Evolutionary conservation across 2,888 invertebrate genomes (phyloP).

Genomic region (Mythimna pallens): DNA sequence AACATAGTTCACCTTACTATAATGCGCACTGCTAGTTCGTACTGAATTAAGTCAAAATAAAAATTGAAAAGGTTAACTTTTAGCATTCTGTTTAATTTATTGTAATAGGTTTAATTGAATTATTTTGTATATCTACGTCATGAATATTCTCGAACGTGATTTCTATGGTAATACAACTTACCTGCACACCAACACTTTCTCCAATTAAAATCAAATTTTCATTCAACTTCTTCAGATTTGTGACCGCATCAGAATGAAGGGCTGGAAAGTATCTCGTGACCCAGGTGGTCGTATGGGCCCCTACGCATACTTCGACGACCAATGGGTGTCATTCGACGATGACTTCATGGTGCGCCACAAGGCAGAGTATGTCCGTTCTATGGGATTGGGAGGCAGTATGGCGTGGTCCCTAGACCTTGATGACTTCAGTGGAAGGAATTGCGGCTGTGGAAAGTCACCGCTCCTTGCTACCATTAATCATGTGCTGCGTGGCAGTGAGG

Average conservation of each 20-base stretch:
- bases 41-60: neutral
- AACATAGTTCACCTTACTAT: neutral
- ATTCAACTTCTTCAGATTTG: conserved; percentile 92
- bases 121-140: neutral
- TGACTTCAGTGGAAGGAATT: conserved; percentile 94
- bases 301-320: conserved; percentile 95
- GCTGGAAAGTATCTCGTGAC: conserved; percentile 95
- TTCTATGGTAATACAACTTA: neutral
- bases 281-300: conserved; percentile 96
- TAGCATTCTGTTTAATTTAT: neutral
- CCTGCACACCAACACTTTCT: neutral
- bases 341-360: conserved; percentile 95
- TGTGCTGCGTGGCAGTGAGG: conserved; percentile 93
- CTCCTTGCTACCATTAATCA: conserved; percentile 95
- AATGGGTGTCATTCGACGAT: conserved; percentile 98
- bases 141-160: neutral
- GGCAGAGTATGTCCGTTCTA: conserved; percentile 94
- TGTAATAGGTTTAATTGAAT: neutral
- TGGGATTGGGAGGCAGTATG: conserved; percentile 96
- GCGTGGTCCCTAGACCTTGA: conserved; percentile 97
- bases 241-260: conserved; percentile 93
- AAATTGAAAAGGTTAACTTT: neutral
- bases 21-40: neutral
- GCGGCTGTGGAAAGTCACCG: conserved; percentile 95
- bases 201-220: neutral